A percentile compares a stretch with the other conserved stretches of the same genome.
These are phyloP conservation scores for Uropetala carovei DNA, from an alignment of 2,888 invertebrate species.

Conservation along the genomic window DNA sequence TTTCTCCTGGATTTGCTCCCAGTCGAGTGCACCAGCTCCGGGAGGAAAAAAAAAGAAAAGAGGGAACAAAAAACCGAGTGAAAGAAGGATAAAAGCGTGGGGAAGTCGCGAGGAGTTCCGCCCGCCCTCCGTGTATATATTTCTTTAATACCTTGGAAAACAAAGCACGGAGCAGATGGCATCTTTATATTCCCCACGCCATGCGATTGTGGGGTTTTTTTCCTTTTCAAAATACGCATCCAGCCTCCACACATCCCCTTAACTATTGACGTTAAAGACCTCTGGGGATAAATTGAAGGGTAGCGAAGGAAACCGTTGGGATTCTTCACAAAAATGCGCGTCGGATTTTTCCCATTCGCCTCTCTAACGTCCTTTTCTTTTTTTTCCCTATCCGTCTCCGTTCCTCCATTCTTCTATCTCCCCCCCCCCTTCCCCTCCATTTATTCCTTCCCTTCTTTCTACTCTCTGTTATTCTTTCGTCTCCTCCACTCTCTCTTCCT, in stretches of 20 bases:
- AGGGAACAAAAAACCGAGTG: too few relatives aligned
- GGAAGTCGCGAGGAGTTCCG: neutral
- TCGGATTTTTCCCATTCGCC: neutral
- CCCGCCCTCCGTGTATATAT: neutral
- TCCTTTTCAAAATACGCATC: slow-evolving; percentile 16
- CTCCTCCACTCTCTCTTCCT: too few relatives aligned
- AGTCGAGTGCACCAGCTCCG: neutral
- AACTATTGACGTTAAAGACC: neutral
- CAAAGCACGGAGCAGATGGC: slow-evolving; percentile 1
- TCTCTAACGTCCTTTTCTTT: too few relatives aligned
- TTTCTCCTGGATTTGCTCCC: neutral
- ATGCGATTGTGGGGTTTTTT: neutral
- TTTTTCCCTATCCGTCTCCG: too few relatives aligned
- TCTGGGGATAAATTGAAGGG: neutral
- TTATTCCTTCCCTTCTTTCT: too few relatives aligned
- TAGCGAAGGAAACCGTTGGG: neutral
- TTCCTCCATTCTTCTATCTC: too few relatives aligned
- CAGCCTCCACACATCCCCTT: neutral
- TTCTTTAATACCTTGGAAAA: neutral
- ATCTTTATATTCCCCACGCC: neutral
- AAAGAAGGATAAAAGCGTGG: too few relatives aligned
- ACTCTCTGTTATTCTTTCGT: too few relatives aligned
- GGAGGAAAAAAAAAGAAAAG: neutral
- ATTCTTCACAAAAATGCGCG: neutral
- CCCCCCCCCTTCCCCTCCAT: too few relatives aligned